Evolutionary conservation across 2,797 vertebrate species (phyloP).

Genomic region (Cynodonichthys magdalenae): DNA sequence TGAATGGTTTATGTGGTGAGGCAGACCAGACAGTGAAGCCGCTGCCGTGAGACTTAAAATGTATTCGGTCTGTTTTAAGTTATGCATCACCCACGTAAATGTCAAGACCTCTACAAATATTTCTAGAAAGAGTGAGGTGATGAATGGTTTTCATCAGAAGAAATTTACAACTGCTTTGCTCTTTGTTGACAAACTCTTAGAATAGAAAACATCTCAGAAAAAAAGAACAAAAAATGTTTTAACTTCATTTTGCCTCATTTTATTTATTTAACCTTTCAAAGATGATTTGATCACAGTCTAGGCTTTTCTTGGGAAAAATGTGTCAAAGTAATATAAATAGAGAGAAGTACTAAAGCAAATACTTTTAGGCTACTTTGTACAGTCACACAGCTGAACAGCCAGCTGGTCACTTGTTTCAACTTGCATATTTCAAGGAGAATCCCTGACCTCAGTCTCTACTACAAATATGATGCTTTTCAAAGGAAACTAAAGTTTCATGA

Average conservation of each 20-base stretch:
- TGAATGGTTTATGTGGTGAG: neutral
- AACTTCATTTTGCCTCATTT: constrained; percentile 1
- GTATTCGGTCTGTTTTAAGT: constrained; percentile 1
- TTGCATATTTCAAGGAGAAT: constrained; percentile 30
- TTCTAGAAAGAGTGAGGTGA: neutral
- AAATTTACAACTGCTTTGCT: neutral
- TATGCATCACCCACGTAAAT: neutral
- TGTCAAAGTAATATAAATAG: neutral
- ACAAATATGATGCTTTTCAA: constrained; percentile 31
- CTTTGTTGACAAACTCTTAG: constrained; percentile 1
- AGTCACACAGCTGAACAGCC: constrained; percentile 30
- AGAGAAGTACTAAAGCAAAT: constrained; percentile 1
- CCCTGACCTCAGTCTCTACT: constrained; percentile 30
- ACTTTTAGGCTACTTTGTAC: constrained; percentile 30
- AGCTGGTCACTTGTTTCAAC: constrained; percentile 47
- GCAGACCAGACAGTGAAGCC: neutral
- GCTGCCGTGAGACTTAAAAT: neutral
- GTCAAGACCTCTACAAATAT: constrained; percentile 3
- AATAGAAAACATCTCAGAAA: constrained; percentile 6
- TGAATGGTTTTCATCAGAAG: constrained; percentile 3
- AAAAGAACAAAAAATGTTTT: constrained; percentile 21
- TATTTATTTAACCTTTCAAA: constrained; percentile 10
- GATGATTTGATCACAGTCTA: constrained; percentile 11
- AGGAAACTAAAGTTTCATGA: constrained; percentile 21
- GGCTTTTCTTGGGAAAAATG: neutral